Base-by-base conservation (phyloP, 2,797 vertebrate genomes). In the Rhadinocentrus ornatus region DNA sequence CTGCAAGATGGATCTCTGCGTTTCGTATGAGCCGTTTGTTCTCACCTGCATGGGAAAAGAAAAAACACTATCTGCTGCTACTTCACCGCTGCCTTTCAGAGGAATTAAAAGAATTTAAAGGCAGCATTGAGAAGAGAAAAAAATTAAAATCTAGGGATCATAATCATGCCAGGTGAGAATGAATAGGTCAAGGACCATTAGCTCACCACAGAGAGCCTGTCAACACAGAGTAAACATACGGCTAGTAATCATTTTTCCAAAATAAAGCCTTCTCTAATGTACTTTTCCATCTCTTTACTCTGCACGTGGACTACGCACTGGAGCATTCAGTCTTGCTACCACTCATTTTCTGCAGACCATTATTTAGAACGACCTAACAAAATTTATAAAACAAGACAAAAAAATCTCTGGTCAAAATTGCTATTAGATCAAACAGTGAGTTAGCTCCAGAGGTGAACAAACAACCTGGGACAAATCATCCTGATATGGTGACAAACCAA, bases 51-150 rank as follows among this genome's bases (percentile, higher is more conserved):
- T 46, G 1, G 20, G 11, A 16, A 54, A 27, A 13, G 26, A 54
- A 54, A 54, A 32, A 41, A 32, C 15, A 35, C 5, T 4, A 48
- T 67, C 5, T 6, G 4, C 57, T 22, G 35, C 31, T 26, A 4
- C 46, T 16, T 41, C 1, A 22, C 26, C 4, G 52, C 22, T 39
- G 24, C n/a, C 41, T 69, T 65, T 72, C 37, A 71, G 31, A 44
- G 27, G 34, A 29, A n/a, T 6, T 11, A 20, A 31, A 39, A 41
- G 48, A 10, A 37, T 27, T 48, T 9, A 12, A 39, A 24, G 57
- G 11, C 34, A 26, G 5, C 4, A 24, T 3, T 54, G 26, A 22
- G 13, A 26, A 37, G 4, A 22, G 3, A 39, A 5, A 37, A 63
- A 4, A 24, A 1, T 2, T 4, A 27, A 53, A 2, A 56, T 2